Base-by-base conservation (phyloP, 2,888 invertebrate species). In the Ennomos erosarius region DNA sequence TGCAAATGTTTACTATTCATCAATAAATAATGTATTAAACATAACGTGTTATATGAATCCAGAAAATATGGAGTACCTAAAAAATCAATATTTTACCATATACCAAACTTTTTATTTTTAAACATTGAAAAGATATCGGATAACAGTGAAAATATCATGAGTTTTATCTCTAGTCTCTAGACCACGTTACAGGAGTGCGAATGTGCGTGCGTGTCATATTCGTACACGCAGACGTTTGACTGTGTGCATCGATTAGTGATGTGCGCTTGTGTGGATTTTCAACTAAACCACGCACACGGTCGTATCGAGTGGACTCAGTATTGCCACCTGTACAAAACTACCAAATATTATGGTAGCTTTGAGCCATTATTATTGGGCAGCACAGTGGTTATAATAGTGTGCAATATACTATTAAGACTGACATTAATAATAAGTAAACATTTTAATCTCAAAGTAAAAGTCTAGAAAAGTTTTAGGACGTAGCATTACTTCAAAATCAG, bases 201-300 rank as follows among this genome's bases (percentile, higher is more conserved):
- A 55, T 56, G 52, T 50, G 63, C 55, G 55, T 55, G 51, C 55
- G 55, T 55, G 51, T 52, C 39, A 57, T 49, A 58, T 43, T 48
- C 54, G 11, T 59, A 51, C 55, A 36, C 50, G 47, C 40, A 8
- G 12, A 38, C 54, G 55, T n/a, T 37, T 38, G 49, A 52, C 13
- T 71, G 78, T 76, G 78, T 76, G 76, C 62, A 78, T 78, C 74
- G 70, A 81, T 81, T 78, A 75, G 60, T 59, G 46, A 71, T 68
- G 72, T 75, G 75, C 68, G 73, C 74, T 71, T 64, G 73, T 71
- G 78, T 75, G 70, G 64, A 70, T 85, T 88, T 89, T 88, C 87
- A 79, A 81, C 79, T 78, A 83, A 88, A 85, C 79, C 80, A 66
- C 84, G 76, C 83, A 82, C 84, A 83, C 82, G 44, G 48, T 49